Evolutionary conservation across 2,113 vertebrate genomes (phyloP).

Genomic region (Dolichallabes microphthalmus): DNA sequence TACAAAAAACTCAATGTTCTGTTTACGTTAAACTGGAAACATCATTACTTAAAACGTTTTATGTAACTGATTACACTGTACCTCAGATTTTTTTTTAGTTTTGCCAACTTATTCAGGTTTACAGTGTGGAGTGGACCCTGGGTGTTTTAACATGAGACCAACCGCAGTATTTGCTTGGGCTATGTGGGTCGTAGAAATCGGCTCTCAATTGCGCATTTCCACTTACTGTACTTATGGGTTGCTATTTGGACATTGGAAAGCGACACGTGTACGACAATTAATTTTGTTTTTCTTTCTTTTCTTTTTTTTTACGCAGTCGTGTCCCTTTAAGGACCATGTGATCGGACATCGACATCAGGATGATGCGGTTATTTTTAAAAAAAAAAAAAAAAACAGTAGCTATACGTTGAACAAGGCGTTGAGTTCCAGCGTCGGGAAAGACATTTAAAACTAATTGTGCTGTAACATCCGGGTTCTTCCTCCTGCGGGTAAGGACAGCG

Average conservation of each 20-base stretch:
- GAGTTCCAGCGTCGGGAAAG: background rate
- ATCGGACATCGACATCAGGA: constrained; percentile 39
- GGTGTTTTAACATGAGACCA: background rate
- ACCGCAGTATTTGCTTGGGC: background rate
- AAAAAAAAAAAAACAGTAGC: constrained; percentile 3
- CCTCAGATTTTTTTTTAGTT: too few relatives aligned
- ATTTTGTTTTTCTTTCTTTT: too few relatives aligned
- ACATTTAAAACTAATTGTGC: background rate
- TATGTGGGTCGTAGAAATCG: background rate
- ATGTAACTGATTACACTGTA: too few relatives aligned
- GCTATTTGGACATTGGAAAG: background rate
- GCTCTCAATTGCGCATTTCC: background rate
- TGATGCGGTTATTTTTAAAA: constrained; percentile 46
- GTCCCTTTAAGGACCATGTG: constrained; percentile 56
- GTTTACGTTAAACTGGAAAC: too few relatives aligned
- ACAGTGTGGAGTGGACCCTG: too few relatives aligned
- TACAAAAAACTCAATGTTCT: too few relatives aligned
- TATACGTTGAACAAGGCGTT: background rate
- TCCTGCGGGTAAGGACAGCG: background rate
- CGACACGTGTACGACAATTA: background rate
- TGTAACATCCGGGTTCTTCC: background rate
- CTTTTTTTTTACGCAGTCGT: background rate
- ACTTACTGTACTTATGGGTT: background rate
- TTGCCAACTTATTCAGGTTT: too few relatives aligned
- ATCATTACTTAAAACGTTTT: too few relatives aligned